These are phyloP conservation scores for Neotoma lepida DNA, from an alignment of 2,113 vertebrate species.

Conservation along the genomic window DNA sequence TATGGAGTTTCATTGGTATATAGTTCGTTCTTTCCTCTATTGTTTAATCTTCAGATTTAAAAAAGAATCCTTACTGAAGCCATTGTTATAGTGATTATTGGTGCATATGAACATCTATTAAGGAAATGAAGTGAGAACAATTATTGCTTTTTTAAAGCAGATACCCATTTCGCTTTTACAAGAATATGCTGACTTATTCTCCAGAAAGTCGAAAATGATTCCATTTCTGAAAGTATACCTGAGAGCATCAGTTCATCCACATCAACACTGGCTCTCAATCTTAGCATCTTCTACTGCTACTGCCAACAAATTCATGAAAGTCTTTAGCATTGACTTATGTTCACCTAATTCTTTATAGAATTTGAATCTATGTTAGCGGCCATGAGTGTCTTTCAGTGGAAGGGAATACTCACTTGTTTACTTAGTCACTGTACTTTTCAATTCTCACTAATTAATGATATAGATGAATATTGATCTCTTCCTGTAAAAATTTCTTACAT, in stretches of 20 bases:
- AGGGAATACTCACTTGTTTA: background rate
- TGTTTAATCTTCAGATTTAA: background rate
- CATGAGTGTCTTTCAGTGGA: background rate
- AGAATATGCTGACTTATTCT: background rate
- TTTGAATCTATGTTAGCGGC: background rate
- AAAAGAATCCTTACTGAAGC: background rate
- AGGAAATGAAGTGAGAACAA: background rate
- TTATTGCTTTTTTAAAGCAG: background rate
- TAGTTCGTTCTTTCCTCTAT: background rate
- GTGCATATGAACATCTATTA: background rate
- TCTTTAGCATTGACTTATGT: background rate
- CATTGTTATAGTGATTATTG: background rate
- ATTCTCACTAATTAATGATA: background rate
- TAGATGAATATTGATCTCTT: background rate
- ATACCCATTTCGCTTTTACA: background rate
- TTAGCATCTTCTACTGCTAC: background rate
- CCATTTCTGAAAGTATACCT: background rate
- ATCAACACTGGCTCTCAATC: background rate
- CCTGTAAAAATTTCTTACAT: background rate
- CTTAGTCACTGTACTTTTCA: background rate
- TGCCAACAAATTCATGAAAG: background rate
- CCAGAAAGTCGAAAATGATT: background rate
- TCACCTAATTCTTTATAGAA: background rate
- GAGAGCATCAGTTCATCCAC: background rate
- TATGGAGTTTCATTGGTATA: background rate